Conservation (phyloP, 2,888 invertebrate species). For the Leptopilina drosophilae region DNA sequence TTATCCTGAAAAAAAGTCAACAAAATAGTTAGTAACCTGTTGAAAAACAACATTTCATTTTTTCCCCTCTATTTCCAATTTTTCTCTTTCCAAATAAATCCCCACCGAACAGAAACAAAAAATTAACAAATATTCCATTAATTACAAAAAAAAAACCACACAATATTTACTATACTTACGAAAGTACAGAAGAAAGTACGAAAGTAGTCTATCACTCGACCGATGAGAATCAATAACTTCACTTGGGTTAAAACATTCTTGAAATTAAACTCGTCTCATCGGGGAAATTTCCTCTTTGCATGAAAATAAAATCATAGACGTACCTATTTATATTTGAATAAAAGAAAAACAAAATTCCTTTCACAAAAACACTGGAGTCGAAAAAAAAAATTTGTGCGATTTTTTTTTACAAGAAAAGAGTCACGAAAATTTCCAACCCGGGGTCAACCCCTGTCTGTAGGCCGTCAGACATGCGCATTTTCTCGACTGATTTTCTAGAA, state of each 20-base stretch:
- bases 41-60: background rate
- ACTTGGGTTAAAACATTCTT: conserved; percentile 17
- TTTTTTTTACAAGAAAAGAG: background rate
- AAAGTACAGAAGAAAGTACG: background rate
- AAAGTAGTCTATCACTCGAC: background rate
- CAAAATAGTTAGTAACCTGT: background rate
- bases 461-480: conserved; percentile 25
- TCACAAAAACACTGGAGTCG: background rate
- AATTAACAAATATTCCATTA: no score
- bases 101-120: no score
- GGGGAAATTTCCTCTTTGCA: background rate
- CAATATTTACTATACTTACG: conserved; percentile 2
- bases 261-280: background rate
- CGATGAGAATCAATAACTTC: conserved; percentile 52
- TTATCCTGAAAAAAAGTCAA: background rate
- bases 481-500: background rate
- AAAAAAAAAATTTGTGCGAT: conserved; percentile 15
- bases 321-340: background rate
- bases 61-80: no score
- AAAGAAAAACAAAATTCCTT: background rate
- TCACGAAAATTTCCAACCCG: conserved; percentile 14
- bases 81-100: no score
- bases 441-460: conserved; percentile 10
- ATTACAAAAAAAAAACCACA: background rate
- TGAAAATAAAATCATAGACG: background rate